A percentile compares a stretch with the other conserved stretches of the same genome.
phyloP scores from a whole-genome alignment of 2,888 invertebrate species.

The Matsumyia berberina region DNA sequence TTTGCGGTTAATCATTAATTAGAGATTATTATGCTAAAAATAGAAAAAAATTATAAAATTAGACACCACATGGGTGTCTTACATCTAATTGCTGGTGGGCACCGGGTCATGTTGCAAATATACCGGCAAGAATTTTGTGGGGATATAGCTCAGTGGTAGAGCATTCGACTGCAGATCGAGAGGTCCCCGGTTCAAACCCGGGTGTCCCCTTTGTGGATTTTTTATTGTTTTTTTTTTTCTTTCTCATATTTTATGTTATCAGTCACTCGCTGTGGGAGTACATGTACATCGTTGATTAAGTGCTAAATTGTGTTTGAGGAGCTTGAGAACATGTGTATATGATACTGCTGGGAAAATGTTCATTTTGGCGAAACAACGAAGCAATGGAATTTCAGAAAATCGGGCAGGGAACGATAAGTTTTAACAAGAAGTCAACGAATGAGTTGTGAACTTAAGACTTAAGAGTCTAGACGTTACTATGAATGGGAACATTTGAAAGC shows the following conservation, averaged over 20 bases:
- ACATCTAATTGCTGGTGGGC: neutral
- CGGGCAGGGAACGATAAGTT: neutral
- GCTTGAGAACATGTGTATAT: neutral
- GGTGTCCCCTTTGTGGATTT: slow-evolving; percentile 77
- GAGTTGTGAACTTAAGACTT: neutral
- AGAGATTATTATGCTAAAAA: neutral
- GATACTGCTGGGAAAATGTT: neutral
- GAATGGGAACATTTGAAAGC: neutral
- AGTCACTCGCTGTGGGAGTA: neutral
- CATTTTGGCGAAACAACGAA: neutral
- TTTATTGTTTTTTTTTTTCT: neutral
- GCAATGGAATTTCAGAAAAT: neutral
- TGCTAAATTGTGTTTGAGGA: neutral
- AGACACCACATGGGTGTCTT: neutral
- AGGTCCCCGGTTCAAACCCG: slow-evolving; percentile 80
- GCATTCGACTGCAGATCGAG: slow-evolving; percentile 80
- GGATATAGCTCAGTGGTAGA: slow-evolving; percentile 80
- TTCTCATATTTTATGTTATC: neutral
- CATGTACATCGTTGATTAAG: neutral
- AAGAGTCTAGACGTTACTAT: neutral
- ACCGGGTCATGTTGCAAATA: neutral
- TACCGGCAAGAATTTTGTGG: slow-evolving; percentile 39
- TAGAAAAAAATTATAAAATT: neutral
- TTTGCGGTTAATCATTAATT: neutral
- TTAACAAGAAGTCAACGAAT: neutral